Evolutionary conservation across 2,888 invertebrate species (phyloP).

Genomic region (Brachypalpus laphriformis): DNA sequence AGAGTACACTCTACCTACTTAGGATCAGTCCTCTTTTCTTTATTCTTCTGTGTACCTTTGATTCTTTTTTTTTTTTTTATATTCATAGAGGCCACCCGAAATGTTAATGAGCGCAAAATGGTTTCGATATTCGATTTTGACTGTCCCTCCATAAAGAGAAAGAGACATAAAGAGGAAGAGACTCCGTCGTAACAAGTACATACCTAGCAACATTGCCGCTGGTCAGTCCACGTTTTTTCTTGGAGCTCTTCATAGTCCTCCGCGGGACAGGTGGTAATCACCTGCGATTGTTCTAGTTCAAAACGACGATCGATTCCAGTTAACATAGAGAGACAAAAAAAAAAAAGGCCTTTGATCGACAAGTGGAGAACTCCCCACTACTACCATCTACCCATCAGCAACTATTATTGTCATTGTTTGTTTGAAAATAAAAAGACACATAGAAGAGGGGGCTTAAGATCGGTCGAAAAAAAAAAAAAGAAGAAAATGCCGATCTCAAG

Average conservation of each 20-base stretch:
- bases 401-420: conserved; percentile 49
- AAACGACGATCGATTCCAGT: conserved; percentile 65
- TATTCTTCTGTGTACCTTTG: conserved; percentile 2
- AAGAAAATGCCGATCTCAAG: conserved; percentile 36
- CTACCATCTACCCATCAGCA: conserved; percentile 28
- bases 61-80: conserved; percentile 45
- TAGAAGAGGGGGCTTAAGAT: conserved; percentile 7
- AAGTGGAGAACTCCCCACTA: conserved; percentile 14
- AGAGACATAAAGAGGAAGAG: conserved; percentile 40
- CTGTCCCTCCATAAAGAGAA: not conserved
- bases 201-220: not conserved
- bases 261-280: conserved; percentile 59
- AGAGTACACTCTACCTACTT: conserved; percentile 56
- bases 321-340: conserved; percentile 18
- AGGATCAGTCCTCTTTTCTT: conserved; percentile 11
- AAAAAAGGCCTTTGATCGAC: conserved; percentile 24
- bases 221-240: conserved; percentile 9
- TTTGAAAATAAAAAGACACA: conserved; percentile 35
- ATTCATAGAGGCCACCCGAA: conserved; percentile 70
- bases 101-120: conserved; percentile 73
- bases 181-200: not conserved
- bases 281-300: conserved; percentile 71
- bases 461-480: not conserved
- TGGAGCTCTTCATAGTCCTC: conserved; percentile 11
- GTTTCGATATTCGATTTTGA: conserved; percentile 53